A percentile compares a stretch with the other conserved stretches of the same genome.
These are phyloP conservation scores for Callipepla californica DNA, from an alignment of 2,113 vertebrate species.

Conservation along the genomic window DNA sequence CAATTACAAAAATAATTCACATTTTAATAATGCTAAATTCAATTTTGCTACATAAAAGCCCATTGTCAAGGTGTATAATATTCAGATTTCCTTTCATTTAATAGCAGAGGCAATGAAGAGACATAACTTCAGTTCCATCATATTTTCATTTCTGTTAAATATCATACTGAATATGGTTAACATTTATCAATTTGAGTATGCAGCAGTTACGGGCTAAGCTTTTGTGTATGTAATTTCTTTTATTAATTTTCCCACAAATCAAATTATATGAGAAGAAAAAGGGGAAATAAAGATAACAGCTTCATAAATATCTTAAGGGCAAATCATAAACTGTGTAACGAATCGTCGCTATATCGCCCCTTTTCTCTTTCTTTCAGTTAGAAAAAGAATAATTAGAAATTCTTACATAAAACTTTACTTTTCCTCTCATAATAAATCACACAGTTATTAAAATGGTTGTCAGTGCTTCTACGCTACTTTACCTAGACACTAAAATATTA, in stretches of 20 bases:
- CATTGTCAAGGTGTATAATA: constrained; percentile 43
- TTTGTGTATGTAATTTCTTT: constrained; percentile 54
- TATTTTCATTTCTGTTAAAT: constrained; percentile 67
- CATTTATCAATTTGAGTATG: constrained; percentile 47
- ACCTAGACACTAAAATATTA: neutral
- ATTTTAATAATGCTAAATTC: constrained; percentile 60
- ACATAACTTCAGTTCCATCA: constrained; percentile 40
- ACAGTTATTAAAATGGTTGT: neutral
- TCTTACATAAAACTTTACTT: neutral
- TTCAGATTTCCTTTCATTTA: constrained; percentile 61
- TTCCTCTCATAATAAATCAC: neutral
- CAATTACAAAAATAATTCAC: constrained; percentile 44
- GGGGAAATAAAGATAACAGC: constrained; percentile 37
- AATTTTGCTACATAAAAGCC: constrained; percentile 32
- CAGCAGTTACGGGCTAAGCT: constrained; percentile 11
- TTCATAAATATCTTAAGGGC: constrained; percentile 52
- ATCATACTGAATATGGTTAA: constrained; percentile 28
- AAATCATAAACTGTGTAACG: neutral
- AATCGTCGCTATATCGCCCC: neutral
- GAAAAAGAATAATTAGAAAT: neutral
- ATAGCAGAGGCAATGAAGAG: neutral
- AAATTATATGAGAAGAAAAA: constrained; percentile 38
- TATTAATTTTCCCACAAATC: constrained; percentile 62
- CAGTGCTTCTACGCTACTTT: neutral
- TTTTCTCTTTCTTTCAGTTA: neutral